Base-by-base conservation (phyloP, 53 echinoderm and acorn worm genomes). In the Paracentrotus lividus region DNA sequence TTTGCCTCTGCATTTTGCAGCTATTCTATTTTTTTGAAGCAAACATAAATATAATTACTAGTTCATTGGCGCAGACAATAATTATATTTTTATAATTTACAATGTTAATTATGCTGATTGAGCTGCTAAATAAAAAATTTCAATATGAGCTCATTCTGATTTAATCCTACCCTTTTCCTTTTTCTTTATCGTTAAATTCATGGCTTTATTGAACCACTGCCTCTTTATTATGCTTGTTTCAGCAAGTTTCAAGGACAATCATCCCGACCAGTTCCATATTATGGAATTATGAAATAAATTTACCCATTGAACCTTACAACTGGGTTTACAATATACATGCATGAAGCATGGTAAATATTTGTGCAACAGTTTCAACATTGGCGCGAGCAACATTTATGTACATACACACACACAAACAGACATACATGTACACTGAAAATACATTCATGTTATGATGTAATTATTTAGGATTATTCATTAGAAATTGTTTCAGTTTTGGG, bases 401-500 rank as follows among this genome's bases (percentile, higher is more conserved):
- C 26, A 81, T 47, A 81, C 81, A 81, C 77, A 77, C 77, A 77
- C 20, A 77, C 45, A 81, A 26, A 81, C 81, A 81, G 0, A 81
- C 81, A 81, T 5, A 6, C 26, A 16, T n/a, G 29, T 61, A 5
- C 61, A 61, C 61, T 61, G n/a, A 27, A 26, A 27, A 18, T 32
- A 20, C 57, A 57, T 72, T 8, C 20, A 40, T 0, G 32, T 16
- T 6, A 32, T 20, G 36, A 36, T 15, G 0, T 21, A 40, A 18
- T 14, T 21, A 57, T 72, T 9, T 5, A 38, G 40, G 18, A 27
- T 10, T 0, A 72, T 72, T 72, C 18, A 38, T 36, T n/a, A 15
- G 33, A 72, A 38, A 72, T 18, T 36, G 3, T 16, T 72, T 40
- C 40, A 40, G 6, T 18, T n/a, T n/a, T n/a, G n/a, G n/a, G n/a